A percentile compares a stretch with the other conserved stretches of the same genome.
Conservation (phyloP, 2,797 vertebrate species). For the Sebastolobus alascanus region DNA sequence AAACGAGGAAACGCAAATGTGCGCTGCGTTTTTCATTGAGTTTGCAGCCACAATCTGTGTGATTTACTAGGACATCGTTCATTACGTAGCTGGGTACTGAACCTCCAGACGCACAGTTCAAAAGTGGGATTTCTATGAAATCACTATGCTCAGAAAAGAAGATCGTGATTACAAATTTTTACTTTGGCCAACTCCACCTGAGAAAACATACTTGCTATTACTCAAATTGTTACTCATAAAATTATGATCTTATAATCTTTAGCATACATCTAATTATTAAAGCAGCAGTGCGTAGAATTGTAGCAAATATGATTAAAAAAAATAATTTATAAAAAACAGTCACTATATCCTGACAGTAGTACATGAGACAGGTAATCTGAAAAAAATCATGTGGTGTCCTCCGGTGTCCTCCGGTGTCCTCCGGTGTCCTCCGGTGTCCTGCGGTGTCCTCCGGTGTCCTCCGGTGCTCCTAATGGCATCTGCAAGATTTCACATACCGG, state of each 20-base stretch:
- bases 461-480: too few species aligned
- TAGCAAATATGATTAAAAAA: too few species aligned
- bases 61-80: not conserved
- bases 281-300: too few species aligned
- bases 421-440: too few species aligned
- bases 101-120: not conserved
- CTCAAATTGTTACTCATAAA: not conserved
- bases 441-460: too few species aligned
- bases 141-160: not conserved
- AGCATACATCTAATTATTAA: not conserved
- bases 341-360: too few species aligned
- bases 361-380: too few species aligned
- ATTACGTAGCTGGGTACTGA: not conserved
- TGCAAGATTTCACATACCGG: too few species aligned
- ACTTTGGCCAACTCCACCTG: not conserved
- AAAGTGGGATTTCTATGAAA: not conserved
- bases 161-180: not conserved
- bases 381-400: too few species aligned
- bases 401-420: too few species aligned
- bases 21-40: not conserved
- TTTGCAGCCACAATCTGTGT: not conserved
- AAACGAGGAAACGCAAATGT: not conserved
- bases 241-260: not conserved
- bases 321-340: too few species aligned
- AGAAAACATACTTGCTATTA: not conserved